These are phyloP conservation scores for Thera britannica DNA, from an alignment of 2,888 invertebrate genomes.

Conservation along the genomic window DNA sequence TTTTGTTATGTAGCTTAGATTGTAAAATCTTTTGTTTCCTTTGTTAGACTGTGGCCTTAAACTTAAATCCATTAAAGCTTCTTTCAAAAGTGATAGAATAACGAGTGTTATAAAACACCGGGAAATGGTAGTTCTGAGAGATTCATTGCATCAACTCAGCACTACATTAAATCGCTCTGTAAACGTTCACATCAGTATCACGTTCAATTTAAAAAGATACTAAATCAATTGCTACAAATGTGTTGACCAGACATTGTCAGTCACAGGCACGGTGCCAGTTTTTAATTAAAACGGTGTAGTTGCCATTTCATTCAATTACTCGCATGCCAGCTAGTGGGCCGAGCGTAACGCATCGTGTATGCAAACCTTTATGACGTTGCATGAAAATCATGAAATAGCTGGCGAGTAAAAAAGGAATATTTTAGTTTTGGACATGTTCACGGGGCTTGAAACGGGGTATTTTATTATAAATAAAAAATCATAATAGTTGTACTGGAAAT, in stretches of 20 bases:
- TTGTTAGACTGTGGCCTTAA: no score
- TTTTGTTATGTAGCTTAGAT: no score
- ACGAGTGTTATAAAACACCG: background rate
- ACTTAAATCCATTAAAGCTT: background rate
- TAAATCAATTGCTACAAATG: constrained; percentile 40
- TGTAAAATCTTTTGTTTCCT: background rate
- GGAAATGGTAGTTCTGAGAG: background rate
- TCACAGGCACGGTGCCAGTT: constrained; percentile 45
- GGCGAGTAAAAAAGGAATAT: constrained; percentile 30
- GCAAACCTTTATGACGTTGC: constrained; percentile 33
- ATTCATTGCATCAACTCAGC: constrained; percentile 3
- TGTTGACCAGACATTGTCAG: constrained; percentile 37
- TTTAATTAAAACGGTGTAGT: constrained; percentile 57
- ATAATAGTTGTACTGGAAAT: background rate
- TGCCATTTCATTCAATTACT: constrained; percentile 57
- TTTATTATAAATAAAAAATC: constrained; percentile 20
- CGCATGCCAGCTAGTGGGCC: constrained; percentile 37
- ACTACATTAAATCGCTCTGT: constrained; percentile 11
- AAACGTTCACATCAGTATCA: constrained; percentile 15
- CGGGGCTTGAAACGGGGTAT: constrained; percentile 9
- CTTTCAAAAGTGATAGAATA: background rate
- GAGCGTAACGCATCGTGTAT: constrained; percentile 35
- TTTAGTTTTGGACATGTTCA: constrained; percentile 27
- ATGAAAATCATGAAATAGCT: constrained; percentile 33
- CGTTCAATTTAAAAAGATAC: constrained; percentile 23